Conservation (phyloP, 2,888 invertebrate species). For the Chalcis sispes region DNA sequence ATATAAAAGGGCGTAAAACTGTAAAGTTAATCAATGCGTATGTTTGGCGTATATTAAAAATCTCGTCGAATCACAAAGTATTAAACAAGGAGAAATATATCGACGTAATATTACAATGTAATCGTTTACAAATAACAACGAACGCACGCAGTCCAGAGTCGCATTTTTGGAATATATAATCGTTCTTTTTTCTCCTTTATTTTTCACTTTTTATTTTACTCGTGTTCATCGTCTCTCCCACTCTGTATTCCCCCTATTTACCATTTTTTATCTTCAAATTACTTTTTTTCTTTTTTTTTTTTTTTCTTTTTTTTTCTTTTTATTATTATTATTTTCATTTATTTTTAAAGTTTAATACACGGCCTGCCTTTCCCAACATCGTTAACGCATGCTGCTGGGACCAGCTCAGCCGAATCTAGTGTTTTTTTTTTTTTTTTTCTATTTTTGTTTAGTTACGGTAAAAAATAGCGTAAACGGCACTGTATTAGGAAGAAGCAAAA, state of each 20-base stretch:
- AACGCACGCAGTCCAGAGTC: slow-evolving; percentile 34
- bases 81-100: too few relatives aligned
- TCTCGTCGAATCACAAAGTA: too few relatives aligned
- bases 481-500: slow-evolving; percentile 77
- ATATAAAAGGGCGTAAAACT: too few relatives aligned
- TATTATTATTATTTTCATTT: slow-evolving; percentile 2
- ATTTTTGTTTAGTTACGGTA: slow-evolving; percentile 70
- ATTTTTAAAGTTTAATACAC: slow-evolving; percentile 57
- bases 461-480: slow-evolving; percentile 77
- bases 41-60: too few relatives aligned
- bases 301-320: slow-evolving; percentile 7
- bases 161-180: slow-evolving; percentile 36
- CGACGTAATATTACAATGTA: background rate
- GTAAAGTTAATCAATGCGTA: too few relatives aligned
- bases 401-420: slow-evolving; percentile 64
- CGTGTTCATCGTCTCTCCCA: slow-evolving; percentile 20
- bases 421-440: slow-evolving; percentile 42
- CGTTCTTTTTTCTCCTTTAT: too few relatives aligned
- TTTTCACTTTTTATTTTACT: slow-evolving; percentile 10
- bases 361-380: slow-evolving; percentile 63
- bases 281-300: background rate
- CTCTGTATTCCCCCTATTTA: background rate
- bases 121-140: background rate
- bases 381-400: slow-evolving; percentile 64
- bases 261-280: slow-evolving; percentile 12